Evolutionary conservation across 2,797 vertebrate species (phyloP).

Genomic region (Oryzias sinensis): DNA sequence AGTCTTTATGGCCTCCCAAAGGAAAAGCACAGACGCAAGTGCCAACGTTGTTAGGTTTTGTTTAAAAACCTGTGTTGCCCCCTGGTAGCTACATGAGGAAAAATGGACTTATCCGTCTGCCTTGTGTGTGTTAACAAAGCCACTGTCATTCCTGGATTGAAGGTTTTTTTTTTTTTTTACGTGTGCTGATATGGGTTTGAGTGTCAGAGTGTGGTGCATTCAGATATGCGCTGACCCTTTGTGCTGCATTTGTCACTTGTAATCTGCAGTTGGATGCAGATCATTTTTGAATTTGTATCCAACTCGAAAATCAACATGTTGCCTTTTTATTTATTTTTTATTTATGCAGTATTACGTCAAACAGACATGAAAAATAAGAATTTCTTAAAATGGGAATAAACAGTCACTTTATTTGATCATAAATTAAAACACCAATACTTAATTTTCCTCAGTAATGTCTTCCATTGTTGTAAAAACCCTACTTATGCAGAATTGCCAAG

Average conservation of each 20-base stretch:
- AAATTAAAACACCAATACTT: background rate
- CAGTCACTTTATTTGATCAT: background rate
- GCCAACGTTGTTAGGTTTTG: too few relatives aligned
- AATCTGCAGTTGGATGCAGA: background rate
- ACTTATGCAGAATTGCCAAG: too few relatives aligned
- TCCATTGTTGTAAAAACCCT: too few relatives aligned
- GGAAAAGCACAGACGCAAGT: conserved; percentile 1
- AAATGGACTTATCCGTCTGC: background rate
- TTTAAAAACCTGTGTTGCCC: conserved; percentile 3
- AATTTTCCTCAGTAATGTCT: too few relatives aligned
- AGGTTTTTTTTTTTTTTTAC: too few relatives aligned
- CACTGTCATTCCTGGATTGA: too few relatives aligned
- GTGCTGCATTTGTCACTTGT: background rate
- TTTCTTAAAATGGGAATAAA: conserved; percentile 1
- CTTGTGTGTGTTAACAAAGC: conserved; percentile 10
- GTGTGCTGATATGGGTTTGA: background rate
- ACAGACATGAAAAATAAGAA: background rate
- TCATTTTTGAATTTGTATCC: background rate
- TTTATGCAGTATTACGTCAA: background rate
- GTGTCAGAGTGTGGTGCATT: background rate
- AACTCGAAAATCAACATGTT: conserved; percentile 1
- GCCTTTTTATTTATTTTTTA: background rate
- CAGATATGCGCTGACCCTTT: background rate
- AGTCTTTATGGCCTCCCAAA: conserved; percentile 4
- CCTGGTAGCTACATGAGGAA: conserved; percentile 19